These are phyloP conservation scores for Caerostris extrusa DNA, from an alignment of 1,140 invertebrate species.

Conservation along the genomic window DNA sequence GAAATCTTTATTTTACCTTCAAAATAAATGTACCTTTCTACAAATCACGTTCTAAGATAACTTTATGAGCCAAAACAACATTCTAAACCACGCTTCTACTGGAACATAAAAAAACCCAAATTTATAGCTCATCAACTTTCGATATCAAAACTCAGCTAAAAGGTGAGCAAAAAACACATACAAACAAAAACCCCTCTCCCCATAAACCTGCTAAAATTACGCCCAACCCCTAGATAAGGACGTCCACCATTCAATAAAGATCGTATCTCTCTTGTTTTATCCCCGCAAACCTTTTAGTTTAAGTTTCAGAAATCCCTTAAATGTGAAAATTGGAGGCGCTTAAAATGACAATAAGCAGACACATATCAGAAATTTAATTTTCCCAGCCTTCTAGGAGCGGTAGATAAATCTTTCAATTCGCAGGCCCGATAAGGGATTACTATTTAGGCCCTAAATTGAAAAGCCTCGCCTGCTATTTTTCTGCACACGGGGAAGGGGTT, in stretches of 20 bases:
- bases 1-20: too few species aligned
- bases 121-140: background rate
- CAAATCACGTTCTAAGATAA: too few species aligned
- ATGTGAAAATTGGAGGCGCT: slow-evolving; percentile 63
- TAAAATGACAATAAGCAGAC: slow-evolving; percentile 59
- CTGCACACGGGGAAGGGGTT: background rate
- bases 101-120: background rate
- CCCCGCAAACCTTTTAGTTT: slow-evolving; percentile 1
- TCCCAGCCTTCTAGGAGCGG: background rate
- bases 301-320: slow-evolving; percentile 9
- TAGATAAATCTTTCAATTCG: slow-evolving; percentile 53
- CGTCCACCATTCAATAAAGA: slow-evolving; percentile 23
- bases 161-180: background rate
- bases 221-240: slow-evolving; percentile 3
- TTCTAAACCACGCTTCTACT: too few species aligned
- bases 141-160: background rate
- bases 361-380: slow-evolving; percentile 68
- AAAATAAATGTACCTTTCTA: too few species aligned
- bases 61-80: too few species aligned
- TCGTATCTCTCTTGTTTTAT: slow-evolving; percentile 32
- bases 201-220: slow-evolving; percentile 9
- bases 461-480: slow-evolving; percentile 18
- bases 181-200: background rate
- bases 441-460: slow-evolving; percentile 47
- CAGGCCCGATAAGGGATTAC: slow-evolving; percentile 53